Base-by-base conservation (phyloP, 2,113 vertebrate genomes). In the Periophthalmus modestus region DNA sequence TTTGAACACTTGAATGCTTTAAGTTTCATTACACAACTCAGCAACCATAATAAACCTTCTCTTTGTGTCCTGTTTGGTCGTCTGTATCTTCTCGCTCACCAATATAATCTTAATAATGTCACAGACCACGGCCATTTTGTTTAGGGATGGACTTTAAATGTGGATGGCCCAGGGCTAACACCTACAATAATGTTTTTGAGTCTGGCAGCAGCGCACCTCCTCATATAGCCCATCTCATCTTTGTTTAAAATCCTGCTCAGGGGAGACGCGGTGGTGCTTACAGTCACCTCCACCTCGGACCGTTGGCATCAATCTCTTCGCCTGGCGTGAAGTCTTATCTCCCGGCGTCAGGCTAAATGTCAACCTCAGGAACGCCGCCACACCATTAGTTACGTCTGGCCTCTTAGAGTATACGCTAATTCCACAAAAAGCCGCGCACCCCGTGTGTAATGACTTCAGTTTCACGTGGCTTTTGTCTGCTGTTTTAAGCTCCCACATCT, bases 301-400 rank as follows among this genome's bases (percentile, higher is more conserved):
- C 62, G 10, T 24, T 24, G 72, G 66, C 69, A 77, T 83, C 82
- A 79, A 84, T 81, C 77, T 83, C 55, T 73, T 62, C 57, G 65
- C 58, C 61, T 82, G 74, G 67, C 65, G 82, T 82, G 80, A 82
- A 78, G 82, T 75, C 83, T 86, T 85, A 83, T 90, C 81, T 69
- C 71, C 71, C 61, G 73, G 67, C n/a, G 58, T 79, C 77, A 86
- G 77, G 75, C 85, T 87, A 80, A 87, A 90, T 87, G 82, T 89
- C 86, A 89, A 69, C 68, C 69, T 83, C 61, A 80, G 58, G 67
- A 85, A 57, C 6, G 75, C 59, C 69, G 61, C 69, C 88, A 83
- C 71, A 65, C 68, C 78, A 90, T 90, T 88, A 89, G 79, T 88
- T 91, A 79, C 73, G 81, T 88, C 43, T 13, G 21, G 72, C 71